Percentiles rank a stretch among this genome's conserved stretches.
Conservation (phyloP, 1,140 invertebrate genomes). For the Nylanderia fulva region DNA sequence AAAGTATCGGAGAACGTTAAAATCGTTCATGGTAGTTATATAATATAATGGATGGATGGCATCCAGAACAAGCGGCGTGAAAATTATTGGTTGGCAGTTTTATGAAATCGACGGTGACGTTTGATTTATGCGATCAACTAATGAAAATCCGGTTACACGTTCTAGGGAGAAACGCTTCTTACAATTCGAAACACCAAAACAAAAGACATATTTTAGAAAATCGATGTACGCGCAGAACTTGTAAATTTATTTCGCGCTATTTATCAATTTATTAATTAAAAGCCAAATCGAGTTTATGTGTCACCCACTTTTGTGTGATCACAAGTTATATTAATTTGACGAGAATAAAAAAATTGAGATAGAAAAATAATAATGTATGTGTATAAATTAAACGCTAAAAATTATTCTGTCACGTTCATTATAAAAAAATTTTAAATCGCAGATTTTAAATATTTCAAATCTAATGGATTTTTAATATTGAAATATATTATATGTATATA, state of each 20-base stretch:
- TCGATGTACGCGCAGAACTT: background rate
- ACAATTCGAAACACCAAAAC: background rate
- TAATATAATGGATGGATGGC: background rate
- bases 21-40: slow-evolving; percentile 33
- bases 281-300: background rate
- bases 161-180: too few relatives aligned
- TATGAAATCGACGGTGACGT: slow-evolving; percentile 16
- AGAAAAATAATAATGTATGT: background rate
- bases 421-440: background rate
- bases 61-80: background rate
- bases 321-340: background rate
- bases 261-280: background rate
- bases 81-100: slow-evolving; percentile 29
- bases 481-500: background rate
- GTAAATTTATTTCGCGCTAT: background rate
- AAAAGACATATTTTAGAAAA: slow-evolving; percentile 21
- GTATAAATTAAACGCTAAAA: background rate
- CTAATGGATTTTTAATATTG: background rate
- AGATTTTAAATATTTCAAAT: background rate
- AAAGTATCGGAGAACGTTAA: slow-evolving; percentile 42
- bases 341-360: background rate
- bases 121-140: background rate
- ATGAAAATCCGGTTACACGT: background rate
- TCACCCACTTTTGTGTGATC: background rate
- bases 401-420: background rate